Percentiles rank a stretch among this genome's conserved stretches.
Evolutionary conservation across 2,113 vertebrate species (phyloP).

Genomic region (Microcebus jonahi): DNA sequence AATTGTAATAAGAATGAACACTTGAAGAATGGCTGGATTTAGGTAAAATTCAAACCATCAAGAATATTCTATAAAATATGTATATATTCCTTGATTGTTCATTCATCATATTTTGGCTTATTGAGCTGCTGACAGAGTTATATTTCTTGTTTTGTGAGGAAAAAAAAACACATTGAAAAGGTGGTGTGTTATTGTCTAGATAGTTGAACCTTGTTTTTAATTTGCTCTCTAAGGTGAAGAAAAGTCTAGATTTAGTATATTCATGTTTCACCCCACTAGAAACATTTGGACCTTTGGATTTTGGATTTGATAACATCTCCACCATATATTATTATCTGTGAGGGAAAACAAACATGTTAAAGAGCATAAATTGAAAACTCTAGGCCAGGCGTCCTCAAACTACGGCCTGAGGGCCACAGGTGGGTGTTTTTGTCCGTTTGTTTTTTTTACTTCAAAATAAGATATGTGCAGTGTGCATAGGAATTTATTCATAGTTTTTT

Average conservation of each 20-base stretch:
- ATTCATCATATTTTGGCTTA: constrained; percentile 74
- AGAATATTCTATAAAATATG: constrained; percentile 55
- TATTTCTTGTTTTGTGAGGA: constrained; percentile 46
- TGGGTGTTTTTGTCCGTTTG: too few species aligned
- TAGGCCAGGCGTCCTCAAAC: not conserved
- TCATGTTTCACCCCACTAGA: not conserved
- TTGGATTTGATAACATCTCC: not conserved
- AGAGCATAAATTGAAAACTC: not conserved
- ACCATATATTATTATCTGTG: not conserved
- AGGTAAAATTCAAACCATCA: constrained; percentile 63
- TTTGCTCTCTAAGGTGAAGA: constrained; percentile 44
- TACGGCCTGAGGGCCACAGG: fast-evolving
- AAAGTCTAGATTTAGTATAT: not conserved
- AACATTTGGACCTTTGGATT: not conserved
- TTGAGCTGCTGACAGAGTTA: constrained; percentile 64
- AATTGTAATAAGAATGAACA: constrained; percentile 50
- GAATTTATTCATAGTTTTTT: too few species aligned
- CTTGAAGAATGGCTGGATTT: constrained; percentile 54
- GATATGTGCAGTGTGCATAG: too few species aligned
- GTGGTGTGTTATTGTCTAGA: not conserved
- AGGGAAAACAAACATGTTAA: not conserved
- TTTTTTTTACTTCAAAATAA: too few species aligned
- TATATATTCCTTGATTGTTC: constrained; percentile 61
- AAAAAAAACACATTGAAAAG: constrained; percentile 23
- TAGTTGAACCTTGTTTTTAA: constrained; percentile 52